Conservation (phyloP, 2,113 vertebrate genomes). For the Coreoperca whiteheadi region DNA sequence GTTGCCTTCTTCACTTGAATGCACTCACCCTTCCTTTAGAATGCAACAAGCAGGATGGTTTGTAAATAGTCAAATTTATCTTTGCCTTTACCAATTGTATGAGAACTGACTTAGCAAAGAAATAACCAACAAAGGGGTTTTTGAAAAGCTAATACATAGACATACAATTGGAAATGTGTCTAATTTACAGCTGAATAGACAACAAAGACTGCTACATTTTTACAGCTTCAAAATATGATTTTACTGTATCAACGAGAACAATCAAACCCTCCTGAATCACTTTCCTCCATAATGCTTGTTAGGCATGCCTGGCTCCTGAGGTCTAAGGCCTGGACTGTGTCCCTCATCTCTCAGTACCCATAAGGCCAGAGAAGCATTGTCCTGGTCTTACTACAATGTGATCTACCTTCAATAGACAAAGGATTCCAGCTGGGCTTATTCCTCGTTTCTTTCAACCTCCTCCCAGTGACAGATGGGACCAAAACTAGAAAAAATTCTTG, state of each 20-base stretch:
- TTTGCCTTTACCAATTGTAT: neutral
- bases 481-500: slow-evolving; percentile 73
- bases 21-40: neutral
- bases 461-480: slow-evolving; percentile 84
- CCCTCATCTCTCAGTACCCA: slow-evolving; percentile 61
- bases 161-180: neutral
- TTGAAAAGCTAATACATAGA: neutral
- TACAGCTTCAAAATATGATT: slow-evolving; percentile 19
- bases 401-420: slow-evolving; percentile 78
- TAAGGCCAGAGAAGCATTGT: slow-evolving; percentile 67
- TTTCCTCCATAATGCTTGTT: slow-evolving; percentile 42
- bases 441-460: slow-evolving; percentile 80
- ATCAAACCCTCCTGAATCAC: slow-evolving; percentile 38
- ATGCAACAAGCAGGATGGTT: neutral
- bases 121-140: neutral
- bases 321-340: slow-evolving; percentile 47
- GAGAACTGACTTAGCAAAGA: neutral
- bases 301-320: slow-evolving; percentile 47
- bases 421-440: slow-evolving; percentile 77
- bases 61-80: neutral
- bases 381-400: slow-evolving; percentile 73
- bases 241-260: slow-evolving; percentile 19
- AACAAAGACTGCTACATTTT: neutral
- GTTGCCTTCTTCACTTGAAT: too few relatives aligned
- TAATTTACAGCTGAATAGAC: neutral